Evolutionary conservation across 2,888 invertebrate genomes (phyloP).

Genomic region (Ptychoptera contaminata): DNA sequence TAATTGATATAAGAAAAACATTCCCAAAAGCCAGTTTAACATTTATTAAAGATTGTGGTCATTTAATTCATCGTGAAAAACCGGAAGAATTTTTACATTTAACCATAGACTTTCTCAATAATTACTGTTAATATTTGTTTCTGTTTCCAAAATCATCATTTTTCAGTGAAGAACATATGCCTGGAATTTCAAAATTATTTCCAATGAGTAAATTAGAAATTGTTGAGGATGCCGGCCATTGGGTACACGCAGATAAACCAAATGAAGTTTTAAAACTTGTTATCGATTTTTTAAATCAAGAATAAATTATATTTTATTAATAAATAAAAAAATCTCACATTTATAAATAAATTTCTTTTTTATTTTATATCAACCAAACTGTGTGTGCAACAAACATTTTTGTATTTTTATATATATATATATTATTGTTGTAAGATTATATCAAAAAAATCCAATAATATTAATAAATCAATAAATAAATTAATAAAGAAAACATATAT

Average conservation of each 20-base stretch:
- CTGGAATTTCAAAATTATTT: slow-evolving; percentile 46
- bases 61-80: slow-evolving; percentile 89
- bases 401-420: too few relatives aligned
- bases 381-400: too few relatives aligned
- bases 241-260: slow-evolving; percentile 81
- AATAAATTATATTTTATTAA: slow-evolving; percentile 1
- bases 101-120: slow-evolving; percentile 29
- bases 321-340: slow-evolving; percentile 8
- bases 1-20: slow-evolving; percentile 38
- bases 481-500: too few relatives aligned
- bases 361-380: too few relatives aligned
- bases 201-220: slow-evolving; percentile 47
- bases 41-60: slow-evolving; percentile 53
- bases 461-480: too few relatives aligned
- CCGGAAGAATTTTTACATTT: slow-evolving; percentile 37
- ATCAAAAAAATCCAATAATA: too few relatives aligned
- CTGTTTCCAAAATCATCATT: slow-evolving; percentile 6
- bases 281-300: slow-evolving; percentile 40
- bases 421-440: too few relatives aligned
- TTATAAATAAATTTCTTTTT: slow-evolving; percentile 17
- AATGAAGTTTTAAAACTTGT: slow-evolving; percentile 29
- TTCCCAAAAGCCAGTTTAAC: slow-evolving; percentile 43
- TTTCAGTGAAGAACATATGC: slow-evolving; percentile 36
- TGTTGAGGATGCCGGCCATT: slow-evolving; percentile 70
- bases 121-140: background rate